A percentile compares a stretch with the other conserved stretches of the same genome.
These are phyloP conservation scores for Tiliacea citrago DNA, from an alignment of 2,888 invertebrate genomes.

Conservation along the genomic window DNA sequence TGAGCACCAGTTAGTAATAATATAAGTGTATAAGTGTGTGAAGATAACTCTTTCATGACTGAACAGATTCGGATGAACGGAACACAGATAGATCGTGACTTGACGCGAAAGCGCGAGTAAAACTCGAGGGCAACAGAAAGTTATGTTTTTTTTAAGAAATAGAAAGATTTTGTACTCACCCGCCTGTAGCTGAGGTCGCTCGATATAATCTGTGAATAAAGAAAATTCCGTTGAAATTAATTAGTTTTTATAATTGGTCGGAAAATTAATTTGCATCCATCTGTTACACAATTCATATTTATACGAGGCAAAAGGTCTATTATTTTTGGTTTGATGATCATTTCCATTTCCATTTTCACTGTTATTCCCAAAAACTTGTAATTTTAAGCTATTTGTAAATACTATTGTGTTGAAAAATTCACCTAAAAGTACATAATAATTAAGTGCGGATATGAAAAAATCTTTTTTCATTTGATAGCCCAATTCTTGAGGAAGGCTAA, in stretches of 20 bases:
- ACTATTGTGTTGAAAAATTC: neutral
- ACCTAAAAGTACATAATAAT: neutral
- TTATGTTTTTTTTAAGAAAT: no score
- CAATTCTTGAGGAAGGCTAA: neutral
- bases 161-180: constrained; percentile 22
- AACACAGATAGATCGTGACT: no score
- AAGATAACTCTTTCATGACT: no score
- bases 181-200: neutral
- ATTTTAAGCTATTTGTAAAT: neutral
- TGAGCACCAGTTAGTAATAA: no score
- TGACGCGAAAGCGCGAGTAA: neutral
- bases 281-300: neutral
- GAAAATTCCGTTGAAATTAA: constrained; percentile 26
- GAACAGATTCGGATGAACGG: no score
- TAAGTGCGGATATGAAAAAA: neutral
- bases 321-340: constrained; percentile 4
- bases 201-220: constrained; percentile 43
- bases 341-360: no score
- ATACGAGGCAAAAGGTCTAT: neutral
- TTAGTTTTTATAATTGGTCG: constrained; percentile 16
- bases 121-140: no score
- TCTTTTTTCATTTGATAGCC: neutral
- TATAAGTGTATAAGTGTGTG: no score
- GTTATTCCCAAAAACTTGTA: neutral
- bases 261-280: constrained; percentile 11